Base-by-base conservation (phyloP, 2,797 vertebrate species). In the Macropus fuliginosus region DNA sequence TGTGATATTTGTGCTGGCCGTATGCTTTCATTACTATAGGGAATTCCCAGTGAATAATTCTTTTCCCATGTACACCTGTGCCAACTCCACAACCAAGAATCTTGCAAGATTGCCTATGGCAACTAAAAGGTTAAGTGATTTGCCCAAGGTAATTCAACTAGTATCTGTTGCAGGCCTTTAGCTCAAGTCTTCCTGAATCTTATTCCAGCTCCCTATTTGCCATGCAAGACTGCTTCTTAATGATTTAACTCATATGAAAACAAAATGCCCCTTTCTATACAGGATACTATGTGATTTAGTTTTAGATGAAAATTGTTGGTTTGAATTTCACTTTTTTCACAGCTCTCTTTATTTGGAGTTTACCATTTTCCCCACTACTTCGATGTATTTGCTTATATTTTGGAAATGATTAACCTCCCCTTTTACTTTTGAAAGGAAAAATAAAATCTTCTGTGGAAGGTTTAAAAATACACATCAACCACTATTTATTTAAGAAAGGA, bases 351-450 rank as follows among this genome's bases (percentile, higher is more conserved):
- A 92, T 46, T 94, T 89, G 34, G 31, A 87, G 12, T 94, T 94
- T 34, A 91, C 54, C 81, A 28, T 94, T 95, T 92, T 56, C 8
- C 54, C 1, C 59, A 62, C 81, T 96, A 91, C 54, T 91, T 92
- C 10, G 46, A 91, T 81, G n/a, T 46, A 81, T 74, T 74, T 74
- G n/a, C 92, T 96, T 90, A 31, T 56, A 52, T 90, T 95, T 94
- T 93, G 40, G 10, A 91, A 34, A 93, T 5, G 87, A 56, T 31
- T 90, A 95, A 89, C 94, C 74, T 96, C 94, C 28, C 31, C 28
- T 90, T 21, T 95, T 96, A 27, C 9, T 97, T 92, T 98, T 97
- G 95, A 91, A 93, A 97, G 59, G 59, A 29, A 52, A 52, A 87
- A 54, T 40, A 55, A 91, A 93, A 93, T 97, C 46, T 55, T 50